Percentiles rank a stretch among this genome's conserved stretches.
phyloP scores from a whole-genome alignment of 1,140 invertebrate species.

The Diachasmimorpha longicaudata region DNA sequence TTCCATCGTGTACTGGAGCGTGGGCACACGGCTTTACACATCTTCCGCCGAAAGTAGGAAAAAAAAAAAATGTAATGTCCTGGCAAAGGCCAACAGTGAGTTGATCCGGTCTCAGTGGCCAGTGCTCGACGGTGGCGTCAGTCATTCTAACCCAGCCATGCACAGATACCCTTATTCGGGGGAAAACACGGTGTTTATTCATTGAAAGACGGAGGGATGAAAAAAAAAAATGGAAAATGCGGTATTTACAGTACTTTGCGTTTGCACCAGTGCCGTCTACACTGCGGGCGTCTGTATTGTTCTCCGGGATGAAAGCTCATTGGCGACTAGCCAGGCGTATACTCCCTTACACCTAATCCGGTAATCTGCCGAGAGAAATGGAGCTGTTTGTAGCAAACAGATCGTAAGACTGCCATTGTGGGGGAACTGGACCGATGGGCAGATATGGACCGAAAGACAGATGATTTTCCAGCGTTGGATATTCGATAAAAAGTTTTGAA shows the following conservation, averaged over 20 bases:
- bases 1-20: constrained; percentile 42
- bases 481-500: too few relatives aligned
- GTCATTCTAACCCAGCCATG: constrained; percentile 25
- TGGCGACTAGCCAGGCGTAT: constrained; percentile 46
- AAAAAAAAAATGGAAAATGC: not conserved
- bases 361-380: constrained; percentile 53
- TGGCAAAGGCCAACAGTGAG: not conserved
- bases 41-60: not conserved
- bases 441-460: too few relatives aligned
- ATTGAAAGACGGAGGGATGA: constrained; percentile 28
- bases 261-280: not conserved
- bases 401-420: constrained; percentile 43
- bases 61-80: constrained; percentile 13
- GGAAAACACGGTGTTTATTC: constrained; percentile 41
- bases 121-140: not conserved
- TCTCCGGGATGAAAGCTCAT: constrained; percentile 48
- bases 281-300: constrained; percentile 41
- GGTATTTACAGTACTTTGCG: constrained; percentile 12
- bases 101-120: constrained; percentile 15
- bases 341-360: constrained; percentile 55
- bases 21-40: constrained; percentile 9
- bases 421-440: too few relatives aligned
- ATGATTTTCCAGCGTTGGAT: too few relatives aligned
- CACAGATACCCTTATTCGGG: constrained; percentile 39
- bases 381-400: constrained; percentile 55